Base-by-base conservation (phyloP, 2,113 vertebrate genomes). In the Parotia lawesii region DNA sequence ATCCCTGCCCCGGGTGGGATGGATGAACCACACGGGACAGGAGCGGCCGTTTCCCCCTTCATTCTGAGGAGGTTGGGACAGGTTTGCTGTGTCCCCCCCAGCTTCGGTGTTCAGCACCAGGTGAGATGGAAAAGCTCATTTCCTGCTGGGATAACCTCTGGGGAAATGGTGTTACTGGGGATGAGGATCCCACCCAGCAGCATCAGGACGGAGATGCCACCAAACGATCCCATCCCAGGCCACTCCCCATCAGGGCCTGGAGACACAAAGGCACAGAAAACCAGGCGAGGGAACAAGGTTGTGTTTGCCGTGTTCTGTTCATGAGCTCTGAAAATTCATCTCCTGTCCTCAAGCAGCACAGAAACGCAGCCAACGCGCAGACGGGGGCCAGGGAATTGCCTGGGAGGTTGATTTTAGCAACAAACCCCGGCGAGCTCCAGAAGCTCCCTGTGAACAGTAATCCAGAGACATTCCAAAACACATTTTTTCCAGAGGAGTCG, bases 381-480 rank as follows among this genome's bases (percentile, higher is more conserved):
- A 11, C 20, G 27, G 24, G 48, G 66, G 28, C 15, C 81, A 82
- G 54, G 72, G 83, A 71, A 56, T 12, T 58, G 64, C 33, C 38
- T 74, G n/a, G 51, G 74, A 66, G 33, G 19, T 15, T 61, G 69
- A n/a, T 54, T 85, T 81, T 18, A 69, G 65, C 72, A 79, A 42
- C 37, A 64, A 84, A 15, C 40, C 66, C 29, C 1, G 0, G 22
- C 10, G 86, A 47, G 64, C 56, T 88, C 53, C 85, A 90, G 83
- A 28, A 88, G 64, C 40, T 90, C 60, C 12, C 40, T 12, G 2
- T 13, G 44, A 33, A 50, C 58, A 90, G 79, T 17, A 47, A 85
- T 83, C 45, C 83, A 74, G 79, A 90, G 61, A 53, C 77, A 89
- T 95, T 86, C 84, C 87, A 57, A 75, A 93, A 61, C 62, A 74